Base-by-base conservation (phyloP, 2,888 invertebrate species). In the Apoderus coryli region DNA sequence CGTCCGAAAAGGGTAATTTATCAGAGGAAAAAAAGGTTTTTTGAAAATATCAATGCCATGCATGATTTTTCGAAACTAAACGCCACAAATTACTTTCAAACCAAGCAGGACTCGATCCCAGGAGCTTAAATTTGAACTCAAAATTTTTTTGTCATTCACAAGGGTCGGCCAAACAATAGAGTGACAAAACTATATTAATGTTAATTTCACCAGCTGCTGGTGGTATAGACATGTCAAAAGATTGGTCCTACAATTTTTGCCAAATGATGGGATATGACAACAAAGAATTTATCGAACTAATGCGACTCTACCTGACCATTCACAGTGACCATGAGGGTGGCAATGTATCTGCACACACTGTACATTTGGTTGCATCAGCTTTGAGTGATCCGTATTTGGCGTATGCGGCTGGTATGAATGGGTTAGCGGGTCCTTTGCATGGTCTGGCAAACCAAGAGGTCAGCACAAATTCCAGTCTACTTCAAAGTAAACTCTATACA, bases 241-340 rank as follows among this genome's bases (percentile, higher is more conserved):
- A 95, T 60, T 93, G 92, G 88, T 79, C 82, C 29, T 75, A 77
- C 56, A 93, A 93, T 64, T 93, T 90, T 62, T 69, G 80, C 41
- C 71, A 70, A 43, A 90, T 92, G 89, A 67, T 95, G 40, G 92
- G 92, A 34, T 92, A 79, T 59, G 77, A 85, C 42, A 72, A 84
- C 51, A 67, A 75, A 3, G 54, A 72, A 45, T 93, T 93, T 61
- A 76, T 78, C 27, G 93, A 93, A 59, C 71, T 93, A 30, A 78
- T 93, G 80, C 68, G 93, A 33, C 67, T 93, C 16, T 93, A 93
- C 60, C 72, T 93, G 42, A 88, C 89, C 35, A 89, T 92, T 48
- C 90, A 92, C 69, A 84, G 84, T 63, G 92, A 93, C 57, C 92
- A 93, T 61, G 92, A 93, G 61, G 90, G 92, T 44, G 92, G 93